Conservation (phyloP, 2,797 vertebrate genomes). For the Lepilemur septentrionalis region DNA sequence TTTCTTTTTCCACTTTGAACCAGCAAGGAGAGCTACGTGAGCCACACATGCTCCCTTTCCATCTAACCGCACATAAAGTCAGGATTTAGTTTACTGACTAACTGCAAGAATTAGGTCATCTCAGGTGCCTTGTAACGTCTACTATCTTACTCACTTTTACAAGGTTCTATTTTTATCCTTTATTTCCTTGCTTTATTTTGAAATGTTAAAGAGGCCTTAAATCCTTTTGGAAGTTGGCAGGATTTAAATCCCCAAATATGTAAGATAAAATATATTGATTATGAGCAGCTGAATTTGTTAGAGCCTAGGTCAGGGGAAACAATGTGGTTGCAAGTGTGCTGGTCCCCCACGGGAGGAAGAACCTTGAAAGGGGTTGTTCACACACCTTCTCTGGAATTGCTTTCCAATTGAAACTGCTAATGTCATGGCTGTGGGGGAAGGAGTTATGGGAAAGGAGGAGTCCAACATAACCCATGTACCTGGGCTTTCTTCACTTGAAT, state of each 20-base stretch:
- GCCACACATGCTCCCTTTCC: background rate
- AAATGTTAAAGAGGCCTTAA: conserved; percentile 2
- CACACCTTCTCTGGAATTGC: background rate
- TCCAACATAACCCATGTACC: background rate
- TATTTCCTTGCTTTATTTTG: conserved; percentile 32
- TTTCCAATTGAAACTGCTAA: background rate
- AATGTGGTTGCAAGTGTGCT: background rate
- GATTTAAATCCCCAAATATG: background rate
- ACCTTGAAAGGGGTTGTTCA: background rate
- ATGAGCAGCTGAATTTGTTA: background rate
- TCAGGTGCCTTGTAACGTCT: background rate
- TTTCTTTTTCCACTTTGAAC: background rate
- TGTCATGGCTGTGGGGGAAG: background rate
- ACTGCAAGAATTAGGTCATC: background rate
- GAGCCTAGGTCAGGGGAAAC: background rate
- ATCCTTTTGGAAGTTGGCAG: background rate
- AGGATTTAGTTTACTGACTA: background rate
- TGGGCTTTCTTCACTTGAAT: background rate
- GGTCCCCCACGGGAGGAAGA: background rate
- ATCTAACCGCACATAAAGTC: background rate
- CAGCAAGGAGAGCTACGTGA: background rate
- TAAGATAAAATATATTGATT: background rate
- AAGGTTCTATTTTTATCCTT: conserved; percentile 21
- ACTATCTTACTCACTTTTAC: background rate
- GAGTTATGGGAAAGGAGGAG: too few relatives aligned